A percentile compares a stretch with the other conserved stretches of the same genome.
phyloP scores from a whole-genome alignment of 2,113 vertebrate species.

The Brachionichthys hirsutus region DNA sequence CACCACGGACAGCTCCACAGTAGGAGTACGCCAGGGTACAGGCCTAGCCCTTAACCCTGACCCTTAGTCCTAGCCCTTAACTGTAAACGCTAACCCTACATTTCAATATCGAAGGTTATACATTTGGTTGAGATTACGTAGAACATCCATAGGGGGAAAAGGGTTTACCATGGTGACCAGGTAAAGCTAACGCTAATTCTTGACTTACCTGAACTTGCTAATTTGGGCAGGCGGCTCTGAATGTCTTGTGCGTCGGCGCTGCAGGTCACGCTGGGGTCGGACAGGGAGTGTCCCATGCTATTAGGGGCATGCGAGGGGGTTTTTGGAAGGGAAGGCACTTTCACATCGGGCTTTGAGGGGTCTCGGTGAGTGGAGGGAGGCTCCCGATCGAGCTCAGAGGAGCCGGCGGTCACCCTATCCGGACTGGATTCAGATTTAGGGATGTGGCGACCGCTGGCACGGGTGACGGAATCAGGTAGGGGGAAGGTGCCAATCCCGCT shows the following conservation, averaged over 20 bases:
- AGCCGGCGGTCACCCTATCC: constrained; percentile 50
- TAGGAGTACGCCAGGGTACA: too few species aligned
- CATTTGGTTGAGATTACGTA: too few species aligned
- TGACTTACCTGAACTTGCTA: constrained; percentile 81
- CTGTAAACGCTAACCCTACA: too few species aligned
- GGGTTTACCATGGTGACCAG: too few species aligned
- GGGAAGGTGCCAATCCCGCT: constrained; percentile 95
- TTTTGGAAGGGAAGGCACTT: constrained; percentile 84
- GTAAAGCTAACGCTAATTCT: neutral
- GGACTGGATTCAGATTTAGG: constrained; percentile 78
- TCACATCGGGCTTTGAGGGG: constrained; percentile 56
- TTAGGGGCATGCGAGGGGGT: constrained; percentile 61
- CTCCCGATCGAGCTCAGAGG: constrained; percentile 47
- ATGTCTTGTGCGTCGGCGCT: constrained; percentile 57
- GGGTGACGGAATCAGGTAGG: constrained; percentile 84
- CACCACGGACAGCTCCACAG: too few species aligned
- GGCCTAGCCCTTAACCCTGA: too few species aligned
- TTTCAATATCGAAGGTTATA: too few species aligned
- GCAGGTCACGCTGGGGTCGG: constrained; percentile 77
- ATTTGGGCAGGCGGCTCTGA: constrained; percentile 81
- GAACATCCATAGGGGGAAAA: too few species aligned
- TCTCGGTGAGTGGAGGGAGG: constrained; percentile 55
- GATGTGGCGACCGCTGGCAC: constrained; percentile 74
- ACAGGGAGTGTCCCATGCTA: constrained; percentile 80
- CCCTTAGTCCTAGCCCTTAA: too few species aligned